phyloP scores from a whole-genome alignment of 2,888 invertebrate species.

The Drosophila helvetica region DNA sequence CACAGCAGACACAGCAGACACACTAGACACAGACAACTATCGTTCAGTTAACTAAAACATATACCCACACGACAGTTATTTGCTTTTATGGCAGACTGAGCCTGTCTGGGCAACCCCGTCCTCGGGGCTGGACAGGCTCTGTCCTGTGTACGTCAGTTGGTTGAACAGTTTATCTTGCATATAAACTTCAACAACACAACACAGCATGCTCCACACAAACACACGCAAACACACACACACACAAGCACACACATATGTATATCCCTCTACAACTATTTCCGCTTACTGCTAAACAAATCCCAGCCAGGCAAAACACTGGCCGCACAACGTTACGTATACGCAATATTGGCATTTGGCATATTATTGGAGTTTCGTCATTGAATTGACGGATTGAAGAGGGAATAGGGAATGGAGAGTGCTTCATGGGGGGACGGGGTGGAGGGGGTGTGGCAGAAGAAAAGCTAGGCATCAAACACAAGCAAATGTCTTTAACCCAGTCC shows the following conservation, averaged over 20 bases:
- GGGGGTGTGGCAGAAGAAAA: background rate
- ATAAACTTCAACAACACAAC: constrained; percentile 70
- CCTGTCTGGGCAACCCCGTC: constrained; percentile 17
- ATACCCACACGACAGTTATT: constrained; percentile 65
- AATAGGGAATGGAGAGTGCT: background rate
- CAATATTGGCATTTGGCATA: constrained; percentile 71
- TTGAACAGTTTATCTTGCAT: constrained; percentile 72
- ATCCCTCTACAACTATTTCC: constrained; percentile 70
- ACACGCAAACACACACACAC: constrained; percentile 22
- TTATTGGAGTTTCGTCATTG: constrained; percentile 57
- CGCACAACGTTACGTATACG: constrained; percentile 64
- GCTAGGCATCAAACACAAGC: constrained; percentile 11
- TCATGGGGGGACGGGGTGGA: too few relatives aligned
- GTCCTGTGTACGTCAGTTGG: constrained; percentile 70
- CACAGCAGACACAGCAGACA: background rate
- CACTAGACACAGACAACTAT: constrained; percentile 22
- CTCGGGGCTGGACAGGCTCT: constrained; percentile 21
- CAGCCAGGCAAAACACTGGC: constrained; percentile 69
- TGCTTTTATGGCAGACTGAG: constrained; percentile 72
- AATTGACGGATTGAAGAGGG: constrained; percentile 37
- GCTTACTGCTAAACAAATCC: constrained; percentile 75
- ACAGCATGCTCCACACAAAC: constrained; percentile 35
- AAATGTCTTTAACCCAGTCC: constrained; percentile 68
- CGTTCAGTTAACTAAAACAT: constrained; percentile 36
- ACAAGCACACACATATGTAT: background rate